Evolutionary conservation across 2,797 vertebrate genomes (phyloP), one percentile per base, ranked within the genome.

Genomic region (Hippocampus kuda): DNA sequence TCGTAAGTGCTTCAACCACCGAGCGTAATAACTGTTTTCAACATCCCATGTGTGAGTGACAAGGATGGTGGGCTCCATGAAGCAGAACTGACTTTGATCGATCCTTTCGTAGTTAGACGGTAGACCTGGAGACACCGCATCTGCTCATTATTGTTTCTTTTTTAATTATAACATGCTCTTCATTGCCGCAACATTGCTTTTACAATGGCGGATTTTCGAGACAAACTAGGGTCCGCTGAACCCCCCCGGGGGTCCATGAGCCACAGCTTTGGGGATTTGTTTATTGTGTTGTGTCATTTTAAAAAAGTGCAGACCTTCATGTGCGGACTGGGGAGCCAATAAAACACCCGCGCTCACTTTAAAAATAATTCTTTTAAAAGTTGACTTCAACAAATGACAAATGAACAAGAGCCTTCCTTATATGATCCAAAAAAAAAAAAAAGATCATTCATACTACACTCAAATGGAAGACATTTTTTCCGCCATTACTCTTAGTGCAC

Each of bases 1-100:
- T 66, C 48, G 9, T 51, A 15, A 73, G 85, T 83, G 85, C 88
- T 75, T 78, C 83, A 60, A 68, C 74, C 68, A 65, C 63, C 70
- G 70, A 81, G 82, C 73, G 81, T 81, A 85, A 80, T 70, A 85
- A 81, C 87, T 88, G 88, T 88, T 88, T 81, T 78, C 69, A 71
- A 71, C 70, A 74, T 38, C 24, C 5, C 41, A 38, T 51, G 20
- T 54, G 51, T 88, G 89, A 89, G 89, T 88, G 88, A 89, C 85
- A 78, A 69, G 70, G 69, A 66, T 72, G 67, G 75, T 62, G 73
- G 59, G 41, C 54, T 26, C 68, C 71, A 70, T 75, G 64, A 70
- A 70, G 30, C 18, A 49, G 73, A 73, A 83, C 73, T 79, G 79
- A 83, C 76, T 79, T 72, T 79, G 75, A 87, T 83, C 82, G 76